Percentiles rank a stretch among this genome's conserved stretches.
phyloP scores from a whole-genome alignment of 2,797 vertebrate species.

The Gallinago stenura region DNA sequence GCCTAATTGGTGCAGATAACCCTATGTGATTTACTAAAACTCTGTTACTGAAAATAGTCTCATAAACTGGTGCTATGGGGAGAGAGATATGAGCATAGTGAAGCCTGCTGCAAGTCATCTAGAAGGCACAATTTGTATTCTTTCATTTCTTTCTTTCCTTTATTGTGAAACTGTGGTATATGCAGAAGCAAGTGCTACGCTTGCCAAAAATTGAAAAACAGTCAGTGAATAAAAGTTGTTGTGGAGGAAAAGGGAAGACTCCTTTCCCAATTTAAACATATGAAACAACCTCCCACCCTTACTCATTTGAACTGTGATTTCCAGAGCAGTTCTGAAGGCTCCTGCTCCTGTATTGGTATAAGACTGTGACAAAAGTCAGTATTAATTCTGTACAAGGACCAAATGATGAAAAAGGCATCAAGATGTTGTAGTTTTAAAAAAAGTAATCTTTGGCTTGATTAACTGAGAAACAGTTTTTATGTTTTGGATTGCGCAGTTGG shows the following conservation, averaged over 20 bases:
- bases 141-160: not conserved
- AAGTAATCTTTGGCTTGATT: not conserved
- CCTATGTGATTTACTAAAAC: not conserved
- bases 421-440: fast-evolving
- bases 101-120: not conserved
- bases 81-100: not conserved
- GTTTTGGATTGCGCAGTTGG: not conserved
- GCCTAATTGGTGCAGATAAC: not conserved
- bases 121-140: not conserved
- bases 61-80: not conserved
- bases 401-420: not conserved
- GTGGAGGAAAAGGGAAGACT: not conserved
- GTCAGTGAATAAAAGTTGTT: not conserved
- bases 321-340: not conserved
- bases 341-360: not conserved
- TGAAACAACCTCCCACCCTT: fast-evolving
- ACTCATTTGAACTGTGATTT: not conserved
- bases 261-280: not conserved
- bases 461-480: not conserved
- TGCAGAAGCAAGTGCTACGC: not conserved
- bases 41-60: not conserved
- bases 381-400: not conserved
- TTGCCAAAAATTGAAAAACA: not conserved
- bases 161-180: not conserved
- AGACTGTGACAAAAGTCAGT: not conserved